Base-by-base conservation (phyloP, 2,113 vertebrate genomes). In the Marmota monax region DNA sequence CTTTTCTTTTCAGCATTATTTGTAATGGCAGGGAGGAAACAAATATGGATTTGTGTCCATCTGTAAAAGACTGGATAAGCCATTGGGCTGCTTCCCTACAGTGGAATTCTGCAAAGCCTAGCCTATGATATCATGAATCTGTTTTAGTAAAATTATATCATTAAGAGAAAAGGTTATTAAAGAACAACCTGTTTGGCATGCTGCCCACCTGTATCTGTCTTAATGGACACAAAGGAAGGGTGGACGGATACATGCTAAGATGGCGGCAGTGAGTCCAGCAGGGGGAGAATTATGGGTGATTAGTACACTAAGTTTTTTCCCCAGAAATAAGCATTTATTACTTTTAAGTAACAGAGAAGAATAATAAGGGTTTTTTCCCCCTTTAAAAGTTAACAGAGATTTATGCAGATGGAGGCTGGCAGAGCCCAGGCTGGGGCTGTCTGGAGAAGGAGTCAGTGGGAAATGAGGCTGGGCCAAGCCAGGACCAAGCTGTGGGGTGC, bases 41-140 rank as follows among this genome's bases (percentile, higher is more conserved):
- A 65, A 27, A 37, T 39, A 34, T 39, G 42, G 73, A 48, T 11
- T 63, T 13, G 2, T 17, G 32, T 17, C 53, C 27, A 9, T 14
- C 53, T 9, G 17, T 29, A 14, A 34, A 90, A 78, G 76, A 42
- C 17, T 7, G 4, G n/a, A 53, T 48, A 2, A 32, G 70, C 74
- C 6, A 4, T 2, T 9, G 61, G 34, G n/a, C n/a, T 45, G 4
- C 3, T 4, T 7, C 45, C 39, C 9, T 58, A 5, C 53, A 0
- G 2, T 51, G 27, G 77, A 17, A n/a, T 51, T 82, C 39, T 51
- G 1, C 5, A 37, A 32, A 87, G 61, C 53, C 32, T 3, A 4
- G 48, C 67, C n/a, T 16, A 10, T 22, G 70, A 7, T 5, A 42
- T 39, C 2, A 0, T 4, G 11, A 61, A 37, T 29, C 37, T 51